Percentiles rank a stretch among this genome's conserved stretches.
phyloP scores from a whole-genome alignment of 2,888 invertebrate genomes.

The Colostygia pectinataria region DNA sequence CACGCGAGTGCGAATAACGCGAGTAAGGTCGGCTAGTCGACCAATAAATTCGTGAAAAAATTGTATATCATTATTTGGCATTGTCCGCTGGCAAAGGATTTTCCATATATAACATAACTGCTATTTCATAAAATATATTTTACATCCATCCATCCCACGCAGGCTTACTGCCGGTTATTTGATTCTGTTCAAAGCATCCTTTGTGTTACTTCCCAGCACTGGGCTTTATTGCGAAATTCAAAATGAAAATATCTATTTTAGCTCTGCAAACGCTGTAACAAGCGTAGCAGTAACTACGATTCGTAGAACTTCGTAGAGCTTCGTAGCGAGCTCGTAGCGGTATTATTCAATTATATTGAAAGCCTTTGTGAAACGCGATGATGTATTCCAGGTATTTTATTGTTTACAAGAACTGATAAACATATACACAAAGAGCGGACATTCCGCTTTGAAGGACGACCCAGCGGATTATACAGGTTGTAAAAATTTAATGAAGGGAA shows the following conservation, averaged over 20 bases:
- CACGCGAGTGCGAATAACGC: too few relatives aligned
- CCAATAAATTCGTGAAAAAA: too few relatives aligned
- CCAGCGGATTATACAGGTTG: neutral
- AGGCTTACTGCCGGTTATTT: neutral
- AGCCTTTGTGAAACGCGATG: neutral
- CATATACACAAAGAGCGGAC: neutral
- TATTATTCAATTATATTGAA: neutral
- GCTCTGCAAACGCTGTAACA: too few relatives aligned
- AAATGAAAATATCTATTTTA: too few relatives aligned
- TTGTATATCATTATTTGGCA: too few relatives aligned
- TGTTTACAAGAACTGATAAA: neutral
- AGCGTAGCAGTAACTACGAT: too few relatives aligned
- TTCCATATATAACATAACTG: neutral
- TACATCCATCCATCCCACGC: neutral
- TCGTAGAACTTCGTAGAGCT: slow-evolving; percentile 8
- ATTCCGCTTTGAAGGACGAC: neutral
- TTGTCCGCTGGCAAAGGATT: slow-evolving; percentile 5
- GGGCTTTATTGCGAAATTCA: neutral
- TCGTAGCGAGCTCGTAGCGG: slow-evolving; percentile 1
- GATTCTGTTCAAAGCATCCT: neutral
- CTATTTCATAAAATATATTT: slow-evolving; percentile 6
- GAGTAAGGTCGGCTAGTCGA: too few relatives aligned
- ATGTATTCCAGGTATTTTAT: neutral
- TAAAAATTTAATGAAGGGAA: too few relatives aligned
- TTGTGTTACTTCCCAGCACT: slow-evolving; percentile 1